Percentiles rank a stretch among this genome's conserved stretches.
Evolutionary conservation across 2,113 vertebrate species (phyloP).

Genomic region (Microcebus jonahi): DNA sequence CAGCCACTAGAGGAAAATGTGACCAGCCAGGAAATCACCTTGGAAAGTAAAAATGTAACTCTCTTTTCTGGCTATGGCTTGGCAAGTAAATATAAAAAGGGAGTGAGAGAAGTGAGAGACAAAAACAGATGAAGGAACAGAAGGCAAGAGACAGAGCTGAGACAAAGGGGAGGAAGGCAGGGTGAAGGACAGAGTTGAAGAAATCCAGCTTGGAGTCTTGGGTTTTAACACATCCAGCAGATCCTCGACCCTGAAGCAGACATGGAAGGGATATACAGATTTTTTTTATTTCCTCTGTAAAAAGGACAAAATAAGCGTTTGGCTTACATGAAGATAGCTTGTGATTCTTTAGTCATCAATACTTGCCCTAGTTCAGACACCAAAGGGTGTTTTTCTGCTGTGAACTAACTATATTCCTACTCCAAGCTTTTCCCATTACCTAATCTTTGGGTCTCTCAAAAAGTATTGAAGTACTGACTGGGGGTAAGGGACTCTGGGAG

Average conservation of each 20-base stretch:
- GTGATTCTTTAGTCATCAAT: constrained; percentile 5
- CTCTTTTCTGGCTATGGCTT: constrained; percentile 47
- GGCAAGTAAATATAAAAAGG: constrained; percentile 46
- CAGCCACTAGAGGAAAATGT: constrained; percentile 24
- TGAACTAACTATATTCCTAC: background rate
- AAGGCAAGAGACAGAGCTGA: background rate
- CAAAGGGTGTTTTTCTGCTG: background rate
- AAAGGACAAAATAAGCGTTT: constrained; percentile 7
- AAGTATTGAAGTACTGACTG: background rate
- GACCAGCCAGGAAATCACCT: constrained; percentile 48
- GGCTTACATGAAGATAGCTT: constrained; percentile 3
- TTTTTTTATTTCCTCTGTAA: constrained; percentile 46
- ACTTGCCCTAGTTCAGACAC: background rate
- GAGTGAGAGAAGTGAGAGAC: constrained; percentile 22
- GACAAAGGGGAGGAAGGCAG: background rate
- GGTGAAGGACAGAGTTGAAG: constrained; percentile 32
- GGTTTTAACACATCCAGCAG: constrained; percentile 38
- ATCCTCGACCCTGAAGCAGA: constrained; percentile 33
- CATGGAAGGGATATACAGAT: background rate
- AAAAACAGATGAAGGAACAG: constrained; percentile 37
- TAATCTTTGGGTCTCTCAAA: background rate
- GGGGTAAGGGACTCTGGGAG: background rate
- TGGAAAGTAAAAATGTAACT: constrained; percentile 51
- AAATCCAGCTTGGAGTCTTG: background rate
- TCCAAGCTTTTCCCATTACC: background rate